phyloP scores from a whole-genome alignment of 2,888 invertebrate genomes.

The Callyntrura guangdongensis region DNA sequence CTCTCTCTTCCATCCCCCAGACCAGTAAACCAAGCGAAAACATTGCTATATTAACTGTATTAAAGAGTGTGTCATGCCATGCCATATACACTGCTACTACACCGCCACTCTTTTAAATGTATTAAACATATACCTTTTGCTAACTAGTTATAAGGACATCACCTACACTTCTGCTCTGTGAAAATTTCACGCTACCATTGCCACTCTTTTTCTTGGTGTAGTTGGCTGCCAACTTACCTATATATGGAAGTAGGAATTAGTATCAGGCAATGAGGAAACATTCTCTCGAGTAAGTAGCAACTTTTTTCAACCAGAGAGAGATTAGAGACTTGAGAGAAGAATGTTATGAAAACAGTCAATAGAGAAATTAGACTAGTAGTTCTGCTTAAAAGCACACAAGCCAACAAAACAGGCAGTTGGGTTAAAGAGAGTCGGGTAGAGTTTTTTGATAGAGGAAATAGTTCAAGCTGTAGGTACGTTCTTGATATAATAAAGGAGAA shows the following conservation, averaged over 20 bases:
- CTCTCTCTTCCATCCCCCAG: not conserved
- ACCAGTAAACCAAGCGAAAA: slow-evolving; percentile 14
- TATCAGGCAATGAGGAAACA: not conserved
- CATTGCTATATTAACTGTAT: slow-evolving; percentile 36
- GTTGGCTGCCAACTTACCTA: not conserved
- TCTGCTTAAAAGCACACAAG: slow-evolving; percentile 23
- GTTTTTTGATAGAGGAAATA: slow-evolving; percentile 22
- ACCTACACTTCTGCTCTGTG: not conserved
- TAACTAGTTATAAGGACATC: slow-evolving; percentile 48
- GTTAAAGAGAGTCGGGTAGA: not conserved
- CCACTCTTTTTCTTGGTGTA: slow-evolving; percentile 34
- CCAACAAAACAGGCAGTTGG: not conserved
- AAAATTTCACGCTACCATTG: slow-evolving; percentile 64
- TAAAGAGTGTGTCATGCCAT: slow-evolving; percentile 39
- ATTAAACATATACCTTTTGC: slow-evolving; percentile 37
- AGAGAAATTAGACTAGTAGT: slow-evolving; percentile 66
- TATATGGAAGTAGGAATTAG: not conserved
- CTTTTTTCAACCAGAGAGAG: slow-evolving; percentile 1
- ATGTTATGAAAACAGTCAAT: slow-evolving; percentile 58
- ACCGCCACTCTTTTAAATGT: slow-evolving; percentile 10
- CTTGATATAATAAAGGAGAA: slow-evolving; percentile 17
- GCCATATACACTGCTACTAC: slow-evolving; percentile 9
- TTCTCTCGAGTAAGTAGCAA: not conserved
- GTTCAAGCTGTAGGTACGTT: not conserved
- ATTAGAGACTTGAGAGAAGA: slow-evolving; percentile 7